Evolutionary conservation across 2,797 vertebrate genomes (phyloP).

Genomic region (Rhinichthys osculus): DNA sequence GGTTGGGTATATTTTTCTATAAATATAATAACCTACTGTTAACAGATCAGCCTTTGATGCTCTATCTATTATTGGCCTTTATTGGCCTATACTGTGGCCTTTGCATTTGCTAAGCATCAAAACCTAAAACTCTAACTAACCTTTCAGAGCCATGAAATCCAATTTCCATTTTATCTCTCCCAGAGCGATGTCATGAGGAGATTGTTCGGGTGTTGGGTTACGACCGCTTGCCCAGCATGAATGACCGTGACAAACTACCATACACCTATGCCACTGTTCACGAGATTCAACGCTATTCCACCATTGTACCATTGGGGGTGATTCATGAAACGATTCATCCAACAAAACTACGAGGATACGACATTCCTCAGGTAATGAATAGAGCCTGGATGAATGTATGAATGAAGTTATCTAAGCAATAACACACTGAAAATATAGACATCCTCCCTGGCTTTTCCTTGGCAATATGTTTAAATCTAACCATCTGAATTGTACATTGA

Average conservation of each 20-base stretch:
- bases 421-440: background rate
- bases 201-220: conserved; percentile 55
- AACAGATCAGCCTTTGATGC: background rate
- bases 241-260: conserved; percentile 42
- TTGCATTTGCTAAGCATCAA: background rate
- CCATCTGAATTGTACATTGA: background rate
- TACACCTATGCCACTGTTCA: conserved; percentile 52
- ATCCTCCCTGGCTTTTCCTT: background rate
- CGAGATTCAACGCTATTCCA: conserved; percentile 57
- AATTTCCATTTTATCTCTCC: background rate
- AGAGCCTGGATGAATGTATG: background rate
- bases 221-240: conserved; percentile 45
- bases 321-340: conserved; percentile 36
- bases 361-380: conserved; percentile 49
- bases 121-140: background rate
- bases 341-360: conserved; percentile 50
- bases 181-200: conserved; percentile 59
- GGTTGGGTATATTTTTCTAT: too few relatives aligned
- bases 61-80: background rate
- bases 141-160: background rate
- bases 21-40: too few relatives aligned
- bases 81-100: background rate
- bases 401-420: background rate
- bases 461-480: background rate
- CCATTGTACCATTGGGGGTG: conserved; percentile 37